These are phyloP conservation scores for Poeciliopsis presidionis DNA, from an alignment of 2,797 vertebrate genomes.

Conservation along the genomic window DNA sequence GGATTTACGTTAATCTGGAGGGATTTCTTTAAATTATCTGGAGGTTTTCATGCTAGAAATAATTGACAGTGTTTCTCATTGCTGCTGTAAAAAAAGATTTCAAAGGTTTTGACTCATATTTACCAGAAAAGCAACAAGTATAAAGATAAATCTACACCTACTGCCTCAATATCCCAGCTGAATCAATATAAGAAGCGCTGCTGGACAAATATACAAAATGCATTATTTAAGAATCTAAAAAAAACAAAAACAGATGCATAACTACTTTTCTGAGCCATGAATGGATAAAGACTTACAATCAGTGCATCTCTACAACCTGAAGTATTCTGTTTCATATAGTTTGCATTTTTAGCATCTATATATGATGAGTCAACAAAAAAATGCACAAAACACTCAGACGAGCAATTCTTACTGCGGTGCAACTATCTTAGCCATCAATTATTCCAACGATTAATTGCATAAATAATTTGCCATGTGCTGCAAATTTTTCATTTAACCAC, in stretches of 20 bases:
- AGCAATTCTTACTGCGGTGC: neutral
- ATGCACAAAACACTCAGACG: neutral
- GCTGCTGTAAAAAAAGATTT: neutral
- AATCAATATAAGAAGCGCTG: neutral
- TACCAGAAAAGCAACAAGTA: neutral
- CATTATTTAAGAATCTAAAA: neutral
- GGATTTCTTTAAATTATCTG: conserved; percentile 6
- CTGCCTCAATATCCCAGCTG: neutral
- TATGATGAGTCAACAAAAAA: neutral
- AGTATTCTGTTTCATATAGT: neutral
- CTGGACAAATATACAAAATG: neutral
- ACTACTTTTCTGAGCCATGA: neutral
- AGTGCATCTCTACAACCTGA: neutral
- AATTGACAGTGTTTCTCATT: neutral
- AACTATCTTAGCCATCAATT: too few species aligned
- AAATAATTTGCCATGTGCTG: too few species aligned
- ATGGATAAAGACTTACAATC: neutral
- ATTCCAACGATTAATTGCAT: too few species aligned
- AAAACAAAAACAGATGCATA: neutral
- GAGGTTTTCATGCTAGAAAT: neutral
- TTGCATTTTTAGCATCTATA: neutral
- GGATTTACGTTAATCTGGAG: conserved; percentile 3
- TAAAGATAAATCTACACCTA: neutral
- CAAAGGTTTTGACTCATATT: neutral
- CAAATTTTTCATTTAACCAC: too few species aligned